Evolutionary conservation across 2,113 vertebrate species (phyloP).

Genomic region (Gymnorhina tibicen): DNA sequence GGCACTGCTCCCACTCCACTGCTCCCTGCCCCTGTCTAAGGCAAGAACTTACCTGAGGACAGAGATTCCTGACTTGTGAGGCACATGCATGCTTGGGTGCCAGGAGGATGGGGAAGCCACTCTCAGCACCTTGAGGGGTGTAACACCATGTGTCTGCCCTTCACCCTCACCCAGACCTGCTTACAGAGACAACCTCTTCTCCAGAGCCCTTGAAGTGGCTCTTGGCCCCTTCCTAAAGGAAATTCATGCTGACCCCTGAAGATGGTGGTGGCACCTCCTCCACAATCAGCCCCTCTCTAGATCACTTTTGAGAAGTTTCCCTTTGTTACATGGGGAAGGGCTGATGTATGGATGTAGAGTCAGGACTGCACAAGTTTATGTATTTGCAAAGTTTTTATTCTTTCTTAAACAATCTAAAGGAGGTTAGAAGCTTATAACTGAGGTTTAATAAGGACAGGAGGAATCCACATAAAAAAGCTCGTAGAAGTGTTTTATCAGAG

Average conservation of each 20-base stretch:
- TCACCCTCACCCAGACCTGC: not conserved
- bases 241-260: fast-evolving
- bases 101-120: not conserved
- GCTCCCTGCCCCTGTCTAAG: not conserved
- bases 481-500: not conserved
- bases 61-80: not conserved
- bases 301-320: not conserved
- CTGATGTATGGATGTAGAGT: not conserved
- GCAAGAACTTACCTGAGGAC: not conserved
- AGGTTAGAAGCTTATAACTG: not conserved
- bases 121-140: not conserved
- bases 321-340: not conserved
- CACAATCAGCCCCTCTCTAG: not conserved
- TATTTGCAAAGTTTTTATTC: not conserved
- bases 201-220: not conserved
- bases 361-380: not conserved
- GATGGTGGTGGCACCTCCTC: not conserved
- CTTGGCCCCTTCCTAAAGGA: not conserved
- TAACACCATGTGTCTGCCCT: not conserved
- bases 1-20: not conserved
- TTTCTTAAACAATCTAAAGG: not conserved
- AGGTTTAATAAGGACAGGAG: not conserved
- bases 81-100: not conserved
- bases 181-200: not conserved
- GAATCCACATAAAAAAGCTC: not conserved